Base-by-base conservation (phyloP, 2,797 vertebrate genomes). In the Tarsius wallacei region DNA sequence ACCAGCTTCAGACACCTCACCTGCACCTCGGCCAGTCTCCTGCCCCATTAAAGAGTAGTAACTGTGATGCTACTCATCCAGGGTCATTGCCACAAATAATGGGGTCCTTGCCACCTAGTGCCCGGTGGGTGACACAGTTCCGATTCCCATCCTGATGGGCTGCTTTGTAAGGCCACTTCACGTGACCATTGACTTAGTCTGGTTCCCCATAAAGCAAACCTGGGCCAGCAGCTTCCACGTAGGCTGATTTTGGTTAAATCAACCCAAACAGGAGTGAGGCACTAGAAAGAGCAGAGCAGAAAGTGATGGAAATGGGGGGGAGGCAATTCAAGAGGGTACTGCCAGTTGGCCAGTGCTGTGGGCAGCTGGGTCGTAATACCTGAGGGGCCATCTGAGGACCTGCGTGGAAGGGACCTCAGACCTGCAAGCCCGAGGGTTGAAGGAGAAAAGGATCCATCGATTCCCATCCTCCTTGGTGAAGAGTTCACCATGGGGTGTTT, bases 221-320 rank as follows among this genome's bases (percentile, higher is more conserved):
- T 88, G 33, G 24, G 16, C 33, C 19, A 55, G 33, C 21, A 3
- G 57, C 42, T 91, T 82, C 15, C 22, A 26, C 1, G 15, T 42
- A 66, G 14, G 16, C 31, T 84, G 57, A 84, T 31, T 80, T 71
- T 73, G 64, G 49, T 42, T 51, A 85, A 74, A 24, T 57, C 63
- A 82, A n/a, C 70, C 28, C 49, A 59, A 71, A 66, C 16, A 82
- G 26, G 11, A 88, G 11, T 61, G 15, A 73, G 59, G 22, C 22
- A 36, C 4, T 53, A 51, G 15, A n/a, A 70, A 80, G 57, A 78
- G n/a, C n/a, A 66, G 77, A 87, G 47, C 5, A 59, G 55, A 28
- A 83, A 91, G 91, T 47, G 9, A 83, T 74, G 36, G 47, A 84
- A 88, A 91, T 16, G n/a, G 87, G 66, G 49, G 16, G 84, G 88